Base-by-base conservation (phyloP, 2,888 invertebrate species). In the Lapara coniferarum region DNA sequence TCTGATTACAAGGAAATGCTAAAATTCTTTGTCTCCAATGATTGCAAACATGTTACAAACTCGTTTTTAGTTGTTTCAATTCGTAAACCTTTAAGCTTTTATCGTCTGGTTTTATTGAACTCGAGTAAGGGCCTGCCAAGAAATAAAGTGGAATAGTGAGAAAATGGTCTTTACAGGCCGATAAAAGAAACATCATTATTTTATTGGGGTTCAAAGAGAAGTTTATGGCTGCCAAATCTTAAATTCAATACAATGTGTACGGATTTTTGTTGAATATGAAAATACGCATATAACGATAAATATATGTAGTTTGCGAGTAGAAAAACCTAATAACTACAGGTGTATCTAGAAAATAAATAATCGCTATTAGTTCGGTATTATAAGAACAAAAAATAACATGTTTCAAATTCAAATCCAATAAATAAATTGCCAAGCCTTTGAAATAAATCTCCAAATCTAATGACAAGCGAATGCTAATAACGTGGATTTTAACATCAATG, bases 161-260 rank as follows among this genome's bases (percentile, higher is more conserved):
- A 70, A 70, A 72, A 67, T 71, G 66, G 68, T 66, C 66, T 70
- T 58, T 69, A 66, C 69, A 67, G 69, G 67, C 71, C 70, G 72
- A 68, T 68, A 71, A 58, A 66, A 56, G 68, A 51, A 59, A 63
- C 63, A 63, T 63, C 49, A 25, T 63, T 63, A 63, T 63, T 63
- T 63, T 63, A 63, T 63, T 49, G 63, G 49, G 63, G 19, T 59
- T 63, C 49, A 63, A 63, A 63, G 63, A 19, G 46, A 67, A 57
- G 72, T 69, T 72, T 49, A 49, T 68, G 69, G 49, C 49, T 63
- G 63, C 49, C 63, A 63, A 63, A 46, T 49, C 63, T 25, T 46
- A 49, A 19, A 16, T 5, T 16, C 13, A 19, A 30, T 25, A 56
- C 25, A 56, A 57, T 14, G 12, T 14, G 44, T 12, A 63, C 46